Conservation (phyloP, 1,140 invertebrate species). For the Coptotermes formosanus region DNA sequence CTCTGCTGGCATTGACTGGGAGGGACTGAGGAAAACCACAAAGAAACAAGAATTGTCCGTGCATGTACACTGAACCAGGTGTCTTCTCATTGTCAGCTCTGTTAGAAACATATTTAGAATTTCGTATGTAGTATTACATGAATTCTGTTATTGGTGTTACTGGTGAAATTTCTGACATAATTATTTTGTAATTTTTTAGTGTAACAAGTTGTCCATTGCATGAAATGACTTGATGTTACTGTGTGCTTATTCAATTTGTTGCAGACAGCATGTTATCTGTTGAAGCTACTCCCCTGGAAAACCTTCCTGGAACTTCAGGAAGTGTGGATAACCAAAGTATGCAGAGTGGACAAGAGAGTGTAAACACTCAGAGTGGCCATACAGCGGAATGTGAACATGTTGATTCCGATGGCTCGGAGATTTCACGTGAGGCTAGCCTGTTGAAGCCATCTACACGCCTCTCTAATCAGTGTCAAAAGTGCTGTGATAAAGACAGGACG, state of each 20-base stretch:
- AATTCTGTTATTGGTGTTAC: too few relatives aligned
- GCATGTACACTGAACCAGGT: too few relatives aligned
- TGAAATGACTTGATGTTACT: too few relatives aligned
- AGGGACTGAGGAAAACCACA: too few relatives aligned
- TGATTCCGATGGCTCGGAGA: neutral
- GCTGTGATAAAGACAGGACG: neutral
- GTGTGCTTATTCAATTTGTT: neutral
- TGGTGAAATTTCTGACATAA: too few relatives aligned
- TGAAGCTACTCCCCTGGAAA: slow-evolving; percentile 47
- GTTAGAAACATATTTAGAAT: too few relatives aligned
- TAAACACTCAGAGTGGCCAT: neutral
- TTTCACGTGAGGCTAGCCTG: neutral
- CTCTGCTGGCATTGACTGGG: too few relatives aligned
- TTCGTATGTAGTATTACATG: too few relatives aligned
- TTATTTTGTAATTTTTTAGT: too few relatives aligned
- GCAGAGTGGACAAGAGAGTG: neutral
- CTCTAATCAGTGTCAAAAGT: neutral
- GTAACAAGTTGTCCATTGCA: too few relatives aligned
- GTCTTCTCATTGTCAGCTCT: too few relatives aligned
- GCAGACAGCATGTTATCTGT: slow-evolving; percentile 38
- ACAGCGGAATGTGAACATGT: neutral
- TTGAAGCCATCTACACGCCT: neutral
- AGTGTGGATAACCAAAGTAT: neutral
- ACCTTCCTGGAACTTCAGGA: slow-evolving; percentile 42
- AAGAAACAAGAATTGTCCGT: too few relatives aligned